phyloP scores from a whole-genome alignment of 2,888 invertebrate species.

The Masnerella sp. region DNA sequence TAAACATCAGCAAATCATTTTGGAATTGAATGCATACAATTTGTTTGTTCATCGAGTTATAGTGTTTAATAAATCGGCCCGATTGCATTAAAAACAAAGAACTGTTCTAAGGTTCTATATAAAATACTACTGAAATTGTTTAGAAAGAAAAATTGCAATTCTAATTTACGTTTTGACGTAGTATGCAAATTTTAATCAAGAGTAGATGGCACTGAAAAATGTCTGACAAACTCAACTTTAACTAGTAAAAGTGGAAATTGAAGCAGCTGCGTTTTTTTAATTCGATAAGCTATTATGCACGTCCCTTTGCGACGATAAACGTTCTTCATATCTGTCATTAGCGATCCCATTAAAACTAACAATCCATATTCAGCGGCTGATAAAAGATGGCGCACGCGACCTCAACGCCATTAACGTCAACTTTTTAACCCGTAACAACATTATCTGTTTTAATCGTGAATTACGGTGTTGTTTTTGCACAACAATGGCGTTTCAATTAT shows the following conservation, averaged over 20 bases:
- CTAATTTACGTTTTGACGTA: no score
- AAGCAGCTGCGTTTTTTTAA: neutral
- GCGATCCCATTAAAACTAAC: conserved; percentile 6
- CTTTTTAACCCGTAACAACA: conserved; percentile 1
- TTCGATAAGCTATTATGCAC: neutral
- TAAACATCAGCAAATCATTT: no score
- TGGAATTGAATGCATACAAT: no score
- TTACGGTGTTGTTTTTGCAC: conserved; percentile 3
- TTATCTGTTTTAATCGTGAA: conserved; percentile 17
- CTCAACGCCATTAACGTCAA: neutral
- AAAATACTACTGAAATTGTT: no score
- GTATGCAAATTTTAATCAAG: neutral
- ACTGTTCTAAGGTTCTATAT: no score
- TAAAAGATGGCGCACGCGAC: conserved; percentile 9
- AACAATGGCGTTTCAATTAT: neutral
- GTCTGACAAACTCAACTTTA: no score
- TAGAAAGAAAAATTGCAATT: no score
- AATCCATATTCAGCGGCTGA: conserved; percentile 1
- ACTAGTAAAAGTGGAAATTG: conserved; percentile 2
- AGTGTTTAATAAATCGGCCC: no score
- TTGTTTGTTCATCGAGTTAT: no score
- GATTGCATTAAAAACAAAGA: no score
- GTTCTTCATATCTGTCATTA: conserved; percentile 14
- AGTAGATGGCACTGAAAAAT: no score
- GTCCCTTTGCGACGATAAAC: conserved; percentile 7